Base-by-base conservation (phyloP, 2,888 invertebrate species). In the Tipula vernalis region DNA sequence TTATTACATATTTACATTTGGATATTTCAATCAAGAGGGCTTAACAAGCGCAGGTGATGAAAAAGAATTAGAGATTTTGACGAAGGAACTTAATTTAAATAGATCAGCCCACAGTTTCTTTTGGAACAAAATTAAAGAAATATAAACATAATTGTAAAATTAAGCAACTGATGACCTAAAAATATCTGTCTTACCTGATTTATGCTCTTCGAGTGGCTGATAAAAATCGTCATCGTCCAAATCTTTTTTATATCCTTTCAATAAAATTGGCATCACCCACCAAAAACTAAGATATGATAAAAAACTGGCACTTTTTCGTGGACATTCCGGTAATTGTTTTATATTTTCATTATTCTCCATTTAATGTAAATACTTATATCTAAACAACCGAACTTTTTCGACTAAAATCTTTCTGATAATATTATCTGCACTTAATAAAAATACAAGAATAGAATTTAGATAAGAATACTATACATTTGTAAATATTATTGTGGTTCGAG, bases 211-310 rank as follows among this genome's bases (percentile, higher is more conserved):
- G 86, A 95, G 92, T 0, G 96, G 94, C 89, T 95, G 94, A 89
- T 95, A 95, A 83, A 98, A 92, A 91, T 98, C 98, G 39, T 93
- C 92, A 84, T 95, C 93, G 88, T 95, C 95, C 86, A 97, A 91
- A 86, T 95, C 94, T 89, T 96, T 94, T 87, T 92, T 93, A 89
- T 94, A 94, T 0, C 97, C 97, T 89, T 94, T 94, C 89, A 93
- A 94, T 91, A 97, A 97, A 89, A 96, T 92, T 5, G 94, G 95
- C 89, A 96, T 92, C 87, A 96, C 95, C 94, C 96, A 97, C 91
- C 95, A 95, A 90, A 57, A 93, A 91, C 83, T 36, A 13, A 83
- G 12, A 13, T 36, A 28, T 13, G 83, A 83, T 36, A 83, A 12
- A 83, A 83, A 83, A 83, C 36, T 83, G 10, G 83, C 83, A 36